Percentiles rank a stretch among this genome's conserved stretches.
phyloP scores from a whole-genome alignment of 2,113 vertebrate genomes.

The Heliornis fulica region DNA sequence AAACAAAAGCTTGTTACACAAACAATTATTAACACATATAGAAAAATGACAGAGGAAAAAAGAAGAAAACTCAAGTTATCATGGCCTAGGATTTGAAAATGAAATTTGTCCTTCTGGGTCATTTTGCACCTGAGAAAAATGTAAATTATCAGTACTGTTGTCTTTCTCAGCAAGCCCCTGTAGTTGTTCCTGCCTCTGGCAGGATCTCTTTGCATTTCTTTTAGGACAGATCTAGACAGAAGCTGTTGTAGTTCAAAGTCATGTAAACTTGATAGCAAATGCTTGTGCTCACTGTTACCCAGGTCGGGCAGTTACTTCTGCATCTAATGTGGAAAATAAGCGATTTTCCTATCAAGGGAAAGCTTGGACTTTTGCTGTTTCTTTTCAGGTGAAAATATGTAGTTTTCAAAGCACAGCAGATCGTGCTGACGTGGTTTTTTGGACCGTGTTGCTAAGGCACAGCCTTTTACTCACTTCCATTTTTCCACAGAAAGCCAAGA shows the following conservation, averaged over 20 bases:
- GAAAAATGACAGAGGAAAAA: neutral
- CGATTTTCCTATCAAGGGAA: neutral
- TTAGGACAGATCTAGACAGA: neutral
- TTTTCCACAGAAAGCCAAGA: neutral
- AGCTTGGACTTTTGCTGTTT: neutral
- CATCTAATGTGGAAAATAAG: neutral
- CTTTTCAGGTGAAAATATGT: neutral
- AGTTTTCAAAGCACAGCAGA: neutral
- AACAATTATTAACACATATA: neutral
- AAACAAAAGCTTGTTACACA: slow-evolving; percentile 41
- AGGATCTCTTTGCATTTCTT: neutral
- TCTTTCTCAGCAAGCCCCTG: neutral
- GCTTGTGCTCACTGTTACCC: neutral
- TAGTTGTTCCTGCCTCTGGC: neutral
- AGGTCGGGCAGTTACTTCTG: neutral
- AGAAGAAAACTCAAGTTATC: neutral
- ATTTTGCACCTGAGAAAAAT: neutral
- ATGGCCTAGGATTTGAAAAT: neutral
- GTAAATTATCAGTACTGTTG: neutral
- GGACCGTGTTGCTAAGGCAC: neutral
- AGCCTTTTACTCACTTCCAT: neutral
- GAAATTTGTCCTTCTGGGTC: neutral
- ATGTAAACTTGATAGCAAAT: neutral
- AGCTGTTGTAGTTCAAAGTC: neutral
- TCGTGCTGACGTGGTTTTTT: neutral